phyloP scores from a whole-genome alignment of 2,797 vertebrate species.

The Sebastes oblongus region DNA sequence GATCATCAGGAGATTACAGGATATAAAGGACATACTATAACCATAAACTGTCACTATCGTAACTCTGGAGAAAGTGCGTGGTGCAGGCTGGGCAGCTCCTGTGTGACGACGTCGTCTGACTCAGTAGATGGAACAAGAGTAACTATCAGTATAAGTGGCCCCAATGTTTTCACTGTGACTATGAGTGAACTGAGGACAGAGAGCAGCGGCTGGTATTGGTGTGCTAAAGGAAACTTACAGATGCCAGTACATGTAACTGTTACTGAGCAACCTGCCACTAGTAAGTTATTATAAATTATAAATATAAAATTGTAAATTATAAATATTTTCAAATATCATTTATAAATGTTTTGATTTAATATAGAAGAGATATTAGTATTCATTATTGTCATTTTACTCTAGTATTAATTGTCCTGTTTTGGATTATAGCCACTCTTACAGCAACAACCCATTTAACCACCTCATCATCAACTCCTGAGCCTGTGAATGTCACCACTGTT shows the following conservation, averaged over 20 bases:
- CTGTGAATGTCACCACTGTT: neutral
- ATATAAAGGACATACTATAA: rapidly evolving
- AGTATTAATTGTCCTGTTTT: neutral
- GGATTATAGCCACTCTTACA: neutral
- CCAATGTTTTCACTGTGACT: conserved; percentile 22
- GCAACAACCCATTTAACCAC: neutral
- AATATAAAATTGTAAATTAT: neutral
- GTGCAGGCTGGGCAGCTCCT: conserved; percentile 30
- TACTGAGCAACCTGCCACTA: neutral
- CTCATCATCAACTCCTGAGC: neutral
- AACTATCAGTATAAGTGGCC: rapidly evolving
- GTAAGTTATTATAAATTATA: neutral
- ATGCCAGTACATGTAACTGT: conserved; percentile 44
- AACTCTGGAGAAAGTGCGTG: neutral
- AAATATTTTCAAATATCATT: neutral
- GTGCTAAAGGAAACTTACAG: conserved; percentile 16
- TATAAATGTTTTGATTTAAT: neutral
- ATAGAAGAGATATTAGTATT: neutral
- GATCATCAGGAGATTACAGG: conserved; percentile 7
- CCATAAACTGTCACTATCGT: neutral
- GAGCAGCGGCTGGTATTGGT: conserved; percentile 55
- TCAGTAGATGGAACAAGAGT: neutral
- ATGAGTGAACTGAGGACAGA: conserved; percentile 8
- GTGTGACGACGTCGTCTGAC: neutral
- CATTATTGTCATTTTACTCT: neutral